A percentile compares a stretch with the other conserved stretches of the same genome.
Evolutionary conservation across 1,140 invertebrate species (phyloP).

Genomic region (Drosophila parabipectinata): DNA sequence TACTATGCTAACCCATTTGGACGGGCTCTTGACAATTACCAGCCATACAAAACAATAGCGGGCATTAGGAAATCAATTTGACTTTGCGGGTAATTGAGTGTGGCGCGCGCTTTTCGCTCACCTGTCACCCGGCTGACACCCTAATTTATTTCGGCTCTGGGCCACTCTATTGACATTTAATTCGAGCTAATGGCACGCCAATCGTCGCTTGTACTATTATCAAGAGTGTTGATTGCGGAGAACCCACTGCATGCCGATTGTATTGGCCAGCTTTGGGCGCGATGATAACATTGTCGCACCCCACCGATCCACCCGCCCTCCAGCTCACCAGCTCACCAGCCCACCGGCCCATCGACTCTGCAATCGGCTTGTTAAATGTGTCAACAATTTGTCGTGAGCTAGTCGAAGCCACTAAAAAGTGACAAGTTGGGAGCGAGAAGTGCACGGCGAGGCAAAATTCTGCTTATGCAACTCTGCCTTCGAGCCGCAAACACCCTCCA

Average conservation of each 20-base stretch:
- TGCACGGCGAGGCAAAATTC: neutral
- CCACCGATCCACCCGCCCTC: neutral
- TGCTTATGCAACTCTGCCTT: slow-evolving; percentile 33
- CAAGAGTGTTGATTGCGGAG: slow-evolving; percentile 43
- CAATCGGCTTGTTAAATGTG: slow-evolving; percentile 62
- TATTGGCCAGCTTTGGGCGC: slow-evolving; percentile 32
- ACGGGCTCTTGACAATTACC: slow-evolving; percentile 13
- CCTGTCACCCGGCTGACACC: slow-evolving; percentile 12
- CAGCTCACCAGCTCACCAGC: neutral
- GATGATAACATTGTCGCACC: slow-evolving; percentile 37
- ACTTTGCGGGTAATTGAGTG: slow-evolving; percentile 39
- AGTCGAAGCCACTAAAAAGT: slow-evolving; percentile 60
- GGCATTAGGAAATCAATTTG: slow-evolving; percentile 46
- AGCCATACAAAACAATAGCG: slow-evolving; percentile 5
- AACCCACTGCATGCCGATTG: slow-evolving; percentile 8
- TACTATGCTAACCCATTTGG: neutral
- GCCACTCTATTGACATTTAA: slow-evolving; percentile 70
- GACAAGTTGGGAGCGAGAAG: slow-evolving; percentile 20
- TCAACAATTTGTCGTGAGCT: slow-evolving; percentile 69
- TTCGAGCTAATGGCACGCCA: slow-evolving; percentile 69
- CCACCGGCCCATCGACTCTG: neutral
- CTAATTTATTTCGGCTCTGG: slow-evolving; percentile 16
- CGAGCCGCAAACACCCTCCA: slow-evolving; percentile 29
- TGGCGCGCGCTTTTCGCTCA: slow-evolving; percentile 31
- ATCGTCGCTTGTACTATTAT: slow-evolving; percentile 50